phyloP scores from a whole-genome alignment of 2,888 invertebrate species.

The Abrostola triplasia region DNA sequence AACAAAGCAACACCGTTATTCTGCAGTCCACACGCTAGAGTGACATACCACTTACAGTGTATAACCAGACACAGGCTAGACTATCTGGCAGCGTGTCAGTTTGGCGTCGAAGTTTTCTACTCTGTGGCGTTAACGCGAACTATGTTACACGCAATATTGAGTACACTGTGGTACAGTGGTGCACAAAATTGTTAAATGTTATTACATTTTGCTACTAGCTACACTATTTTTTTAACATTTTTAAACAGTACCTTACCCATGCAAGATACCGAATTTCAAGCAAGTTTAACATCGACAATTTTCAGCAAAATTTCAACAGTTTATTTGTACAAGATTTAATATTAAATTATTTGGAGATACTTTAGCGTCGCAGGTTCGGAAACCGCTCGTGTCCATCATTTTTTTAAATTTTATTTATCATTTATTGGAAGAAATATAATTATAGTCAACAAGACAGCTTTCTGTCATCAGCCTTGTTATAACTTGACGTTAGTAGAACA shows the following conservation, averaged over 20 bases:
- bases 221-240: neutral
- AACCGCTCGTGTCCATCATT: too few relatives aligned
- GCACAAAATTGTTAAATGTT: conserved; percentile 9
- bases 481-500: conserved; percentile 28
- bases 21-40: neutral
- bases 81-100: conserved; percentile 19
- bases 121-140: conserved; percentile 14
- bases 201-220: conserved; percentile 14
- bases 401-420: too few relatives aligned
- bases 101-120: conserved; percentile 28
- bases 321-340: too few relatives aligned
- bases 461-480: conserved; percentile 7
- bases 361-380: too few relatives aligned
- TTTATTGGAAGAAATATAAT: conserved; percentile 16
- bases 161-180: conserved; percentile 1
- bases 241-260: too few relatives aligned
- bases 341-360: too few relatives aligned
- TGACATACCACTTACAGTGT: conserved; percentile 1
- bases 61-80: neutral
- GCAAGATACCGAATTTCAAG: too few relatives aligned
- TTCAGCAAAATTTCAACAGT: too few relatives aligned
- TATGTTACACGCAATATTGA: conserved; percentile 8
- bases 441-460: conserved; percentile 14
- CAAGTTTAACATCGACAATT: too few relatives aligned
- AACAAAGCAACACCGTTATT: neutral